These are phyloP conservation scores for Eupithecia vulgata DNA, from an alignment of 2,888 invertebrate genomes.

Conservation along the genomic window DNA sequence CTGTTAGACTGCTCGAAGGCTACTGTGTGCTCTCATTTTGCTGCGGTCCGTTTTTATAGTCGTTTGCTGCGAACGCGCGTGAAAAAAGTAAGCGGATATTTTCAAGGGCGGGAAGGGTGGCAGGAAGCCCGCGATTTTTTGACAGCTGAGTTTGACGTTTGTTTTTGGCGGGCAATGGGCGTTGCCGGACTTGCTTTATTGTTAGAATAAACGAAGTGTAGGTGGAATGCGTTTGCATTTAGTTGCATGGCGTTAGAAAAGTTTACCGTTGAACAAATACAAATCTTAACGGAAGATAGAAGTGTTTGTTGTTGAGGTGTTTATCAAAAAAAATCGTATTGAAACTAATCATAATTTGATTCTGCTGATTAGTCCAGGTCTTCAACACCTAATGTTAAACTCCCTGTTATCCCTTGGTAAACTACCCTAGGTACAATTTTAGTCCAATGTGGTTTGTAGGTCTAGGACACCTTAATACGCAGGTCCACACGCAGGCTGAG, in stretches of 20 bases:
- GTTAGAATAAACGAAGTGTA: background rate
- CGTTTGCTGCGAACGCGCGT: constrained; percentile 65
- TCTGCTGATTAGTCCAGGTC: background rate
- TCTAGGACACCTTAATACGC: background rate
- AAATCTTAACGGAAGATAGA: background rate
- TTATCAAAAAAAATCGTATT: no score
- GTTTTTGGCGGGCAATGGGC: constrained; percentile 35
- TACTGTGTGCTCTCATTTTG: constrained; percentile 80
- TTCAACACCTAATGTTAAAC: background rate
- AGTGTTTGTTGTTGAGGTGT: no score
- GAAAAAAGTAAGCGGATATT: constrained; percentile 79
- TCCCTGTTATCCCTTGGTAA: background rate
- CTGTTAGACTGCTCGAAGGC: constrained; percentile 82
- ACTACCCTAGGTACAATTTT: no score
- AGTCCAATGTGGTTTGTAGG: background rate
- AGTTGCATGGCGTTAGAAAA: background rate
- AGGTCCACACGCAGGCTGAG: background rate
- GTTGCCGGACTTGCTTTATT: constrained; percentile 14
- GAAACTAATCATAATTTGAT: background rate
- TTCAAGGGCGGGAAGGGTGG: constrained; percentile 81
- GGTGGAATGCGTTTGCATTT: constrained; percentile 5
- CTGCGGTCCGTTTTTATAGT: constrained; percentile 71
- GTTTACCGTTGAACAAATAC: background rate
- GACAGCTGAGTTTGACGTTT: constrained; percentile 44
- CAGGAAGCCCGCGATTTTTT: constrained; percentile 74